phyloP scores from a whole-genome alignment of 2,113 vertebrate species.

The Formicarius rufipectus region DNA sequence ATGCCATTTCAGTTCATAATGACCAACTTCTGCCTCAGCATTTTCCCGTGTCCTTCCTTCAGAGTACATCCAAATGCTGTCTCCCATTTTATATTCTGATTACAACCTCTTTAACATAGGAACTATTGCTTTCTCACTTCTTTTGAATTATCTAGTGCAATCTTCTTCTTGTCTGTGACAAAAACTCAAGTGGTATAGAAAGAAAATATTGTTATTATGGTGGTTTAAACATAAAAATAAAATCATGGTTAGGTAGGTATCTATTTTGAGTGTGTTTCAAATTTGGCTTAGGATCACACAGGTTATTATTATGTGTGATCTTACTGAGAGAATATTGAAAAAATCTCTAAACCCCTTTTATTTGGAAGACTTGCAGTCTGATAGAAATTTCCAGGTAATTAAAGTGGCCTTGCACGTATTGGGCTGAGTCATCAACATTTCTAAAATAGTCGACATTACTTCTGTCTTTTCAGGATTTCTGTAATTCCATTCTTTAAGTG shows the following conservation, averaged over 20 bases:
- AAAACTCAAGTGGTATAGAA: neutral
- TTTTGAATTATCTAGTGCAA: neutral
- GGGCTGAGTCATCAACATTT: neutral
- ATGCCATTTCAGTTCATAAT: neutral
- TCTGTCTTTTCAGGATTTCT: constrained; percentile 3
- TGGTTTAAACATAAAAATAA: constrained; percentile 25
- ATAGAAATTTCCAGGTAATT: constrained; percentile 19
- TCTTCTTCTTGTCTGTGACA: neutral
- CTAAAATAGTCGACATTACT: neutral
- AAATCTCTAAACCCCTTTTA: neutral
- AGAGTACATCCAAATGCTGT: neutral
- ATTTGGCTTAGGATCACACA: neutral
- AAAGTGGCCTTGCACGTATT: neutral
- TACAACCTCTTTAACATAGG: neutral
- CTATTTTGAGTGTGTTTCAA: constrained; percentile 4
- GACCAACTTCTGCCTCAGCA: neutral
- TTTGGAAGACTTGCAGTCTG: neutral
- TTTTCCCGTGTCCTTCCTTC: neutral
- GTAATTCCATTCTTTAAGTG: neutral
- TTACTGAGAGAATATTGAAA: neutral
- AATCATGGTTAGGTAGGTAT: neutral
- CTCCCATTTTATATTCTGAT: neutral
- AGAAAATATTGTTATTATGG: constrained; percentile 27
- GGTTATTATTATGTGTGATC: neutral
- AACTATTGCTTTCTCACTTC: neutral